phyloP scores from a whole-genome alignment of 2,113 vertebrate species.

The Triplophysa siluroides region DNA sequence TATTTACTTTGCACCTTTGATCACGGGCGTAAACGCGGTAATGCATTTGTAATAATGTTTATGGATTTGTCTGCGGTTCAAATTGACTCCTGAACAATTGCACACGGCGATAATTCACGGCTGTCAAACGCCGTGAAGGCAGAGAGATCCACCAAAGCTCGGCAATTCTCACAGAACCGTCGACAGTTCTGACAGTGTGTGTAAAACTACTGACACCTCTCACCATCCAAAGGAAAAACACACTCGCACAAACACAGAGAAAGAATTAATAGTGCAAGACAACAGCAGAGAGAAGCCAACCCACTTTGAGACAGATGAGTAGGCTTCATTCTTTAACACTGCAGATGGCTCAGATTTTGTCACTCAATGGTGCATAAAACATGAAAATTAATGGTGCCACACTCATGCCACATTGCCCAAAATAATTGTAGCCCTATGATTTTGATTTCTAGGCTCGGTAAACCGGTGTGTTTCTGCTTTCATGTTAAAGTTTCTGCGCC shows the following conservation, averaged over 20 bases:
- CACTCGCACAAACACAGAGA: slow-evolving; percentile 59
- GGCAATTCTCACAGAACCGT: slow-evolving; percentile 75
- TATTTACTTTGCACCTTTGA: slow-evolving; percentile 56
- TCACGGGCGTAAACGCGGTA: slow-evolving; percentile 70
- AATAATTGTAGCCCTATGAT: slow-evolving; percentile 65
- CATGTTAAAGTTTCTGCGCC: slow-evolving; percentile 8
- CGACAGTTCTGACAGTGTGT: slow-evolving; percentile 77
- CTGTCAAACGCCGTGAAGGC: slow-evolving; percentile 71
- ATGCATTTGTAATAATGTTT: slow-evolving; percentile 77
- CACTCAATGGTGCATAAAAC: slow-evolving; percentile 77
- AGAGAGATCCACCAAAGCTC: slow-evolving; percentile 74
- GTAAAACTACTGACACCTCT: slow-evolving; percentile 73
- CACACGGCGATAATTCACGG: slow-evolving; percentile 74
- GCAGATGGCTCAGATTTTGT: slow-evolving; percentile 66
- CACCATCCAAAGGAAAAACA: slow-evolving; percentile 56
- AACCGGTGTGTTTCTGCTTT: slow-evolving; percentile 5
- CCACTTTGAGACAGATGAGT: slow-evolving; percentile 60
- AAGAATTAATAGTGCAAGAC: slow-evolving; percentile 76
- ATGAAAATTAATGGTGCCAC: slow-evolving; percentile 72
- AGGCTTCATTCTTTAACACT: slow-evolving; percentile 64
- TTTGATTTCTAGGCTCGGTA: slow-evolving; percentile 61
- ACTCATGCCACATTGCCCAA: slow-evolving; percentile 60
- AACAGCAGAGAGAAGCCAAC: slow-evolving; percentile 59
- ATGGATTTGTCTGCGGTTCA: slow-evolving; percentile 66
- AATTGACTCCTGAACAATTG: slow-evolving; percentile 63